phyloP scores from a whole-genome alignment of 1,140 invertebrate genomes.

The Caenorhabditis latens region DNA sequence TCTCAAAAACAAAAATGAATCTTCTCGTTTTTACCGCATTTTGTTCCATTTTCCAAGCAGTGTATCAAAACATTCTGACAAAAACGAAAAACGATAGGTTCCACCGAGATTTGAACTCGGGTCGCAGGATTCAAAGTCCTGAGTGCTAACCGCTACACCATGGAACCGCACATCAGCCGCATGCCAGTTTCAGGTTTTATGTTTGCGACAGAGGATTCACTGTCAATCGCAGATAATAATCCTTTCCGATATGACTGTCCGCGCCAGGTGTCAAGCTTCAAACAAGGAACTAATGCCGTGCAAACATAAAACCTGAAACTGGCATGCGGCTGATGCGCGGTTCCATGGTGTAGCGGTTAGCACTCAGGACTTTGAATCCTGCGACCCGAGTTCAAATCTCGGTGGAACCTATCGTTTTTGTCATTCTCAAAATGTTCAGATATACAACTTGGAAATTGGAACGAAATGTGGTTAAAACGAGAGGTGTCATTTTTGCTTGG shows the following conservation, averaged over 20 bases:
- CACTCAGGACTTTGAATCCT: constrained; percentile 78
- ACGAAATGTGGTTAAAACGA: no score
- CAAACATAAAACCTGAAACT: neutral
- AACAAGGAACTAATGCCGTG: no score
- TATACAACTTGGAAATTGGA: no score
- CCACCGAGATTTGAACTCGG: constrained; percentile 85
- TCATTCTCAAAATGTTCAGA: no score
- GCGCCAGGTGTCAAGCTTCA: no score
- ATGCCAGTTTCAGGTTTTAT: neutral
- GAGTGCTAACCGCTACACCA: constrained; percentile 92
- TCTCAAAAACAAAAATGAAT: no score
- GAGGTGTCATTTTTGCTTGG: no score
- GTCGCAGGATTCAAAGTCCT: constrained; percentile 91
- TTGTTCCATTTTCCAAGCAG: no score
- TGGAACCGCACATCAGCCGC: neutral
- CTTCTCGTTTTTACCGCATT: no score
- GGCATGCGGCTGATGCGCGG: neutral
- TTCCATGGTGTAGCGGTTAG: constrained; percentile 75
- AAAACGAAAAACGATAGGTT: neutral
- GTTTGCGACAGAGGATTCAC: no score
- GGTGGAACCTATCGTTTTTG: constrained; percentile 47
- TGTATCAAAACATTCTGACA: neutral
- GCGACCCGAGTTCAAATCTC: constrained; percentile 77
- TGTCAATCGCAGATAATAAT: no score
- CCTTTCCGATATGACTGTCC: no score